Evolutionary conservation across 2,888 invertebrate genomes (phyloP), one percentile per base, ranked within the genome.

Genomic region (Dolichomitus sp.): DNA sequence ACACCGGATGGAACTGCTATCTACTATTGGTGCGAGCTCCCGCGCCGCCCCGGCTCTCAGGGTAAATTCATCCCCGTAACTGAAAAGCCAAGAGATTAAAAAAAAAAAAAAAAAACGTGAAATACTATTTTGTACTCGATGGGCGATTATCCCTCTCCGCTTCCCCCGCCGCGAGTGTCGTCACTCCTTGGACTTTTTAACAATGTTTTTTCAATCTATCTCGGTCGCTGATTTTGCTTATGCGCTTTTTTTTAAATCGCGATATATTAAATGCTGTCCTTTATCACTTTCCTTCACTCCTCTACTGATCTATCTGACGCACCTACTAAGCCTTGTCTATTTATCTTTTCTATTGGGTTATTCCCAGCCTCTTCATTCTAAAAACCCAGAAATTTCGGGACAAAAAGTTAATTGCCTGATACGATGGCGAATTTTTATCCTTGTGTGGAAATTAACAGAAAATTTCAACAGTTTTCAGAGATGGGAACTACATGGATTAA

Each of bases 21-120:
- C 92, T 97, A 97, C 95, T 97, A 97, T 95, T 97, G 97, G 97
- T 97, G 97, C 95, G 97, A 97, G 94, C 94, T 97, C 94, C 96
- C 97, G 88, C 92, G 93, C 90, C 93, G 92, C 89, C 93, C 93
- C 92, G 93, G 93, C 91, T 93, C 92, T 90, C 93, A 93, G 93
- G 93, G 93, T 93, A 93, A 93, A 89, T 91, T 91, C 84, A 83
- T 87, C 86, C 82, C 78, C 80, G 72, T 79, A 72, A 83, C 69
- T 50, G 75, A 75, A 78, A 80, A 65, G 37, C 7, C 57, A 68
- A 52, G 54, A 80, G 42, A 45, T 59, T 57, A 50, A 54, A 74
- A 59, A 65, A 42, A 73, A 66, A 73, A 17, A 65, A 9, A 6
- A 12, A 68, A 42, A 52, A 45, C 1, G 12, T 17, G 40, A 4